Conservation (phyloP, 2,113 vertebrate species). For the Terrapene triunguis region DNA sequence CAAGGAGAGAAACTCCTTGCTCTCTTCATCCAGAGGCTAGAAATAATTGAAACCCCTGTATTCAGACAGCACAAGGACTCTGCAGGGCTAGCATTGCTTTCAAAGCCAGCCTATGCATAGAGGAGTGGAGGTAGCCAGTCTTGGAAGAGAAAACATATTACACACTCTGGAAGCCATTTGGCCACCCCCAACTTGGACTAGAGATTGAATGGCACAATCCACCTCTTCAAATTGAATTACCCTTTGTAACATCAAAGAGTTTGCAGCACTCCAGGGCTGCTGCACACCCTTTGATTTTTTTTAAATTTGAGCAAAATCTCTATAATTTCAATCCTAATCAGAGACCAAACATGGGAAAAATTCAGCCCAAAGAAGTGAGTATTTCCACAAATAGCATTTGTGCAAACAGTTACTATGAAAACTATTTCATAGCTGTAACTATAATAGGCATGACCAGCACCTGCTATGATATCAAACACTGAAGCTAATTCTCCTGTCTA, state of each 20-base stretch:
- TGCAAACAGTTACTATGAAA: background rate
- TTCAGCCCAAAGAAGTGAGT: background rate
- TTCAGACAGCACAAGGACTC: background rate
- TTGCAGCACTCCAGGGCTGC: background rate
- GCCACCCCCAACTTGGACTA: background rate
- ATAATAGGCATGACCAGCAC: background rate
- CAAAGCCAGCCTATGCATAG: background rate
- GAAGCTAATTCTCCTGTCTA: background rate
- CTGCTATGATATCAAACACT: background rate
- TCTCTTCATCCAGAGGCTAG: background rate
- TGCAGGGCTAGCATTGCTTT: background rate
- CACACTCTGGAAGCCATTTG: background rate
- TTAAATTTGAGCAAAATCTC: constrained; percentile 49
- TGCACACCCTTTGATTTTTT: constrained; percentile 1
- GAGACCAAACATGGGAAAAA: constrained; percentile 60
- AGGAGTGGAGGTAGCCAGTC: background rate
- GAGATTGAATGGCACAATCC: background rate
- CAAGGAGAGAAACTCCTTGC: background rate
- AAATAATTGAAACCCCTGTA: fast-evolving
- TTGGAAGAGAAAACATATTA: background rate
- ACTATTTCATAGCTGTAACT: background rate
- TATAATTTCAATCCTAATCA: constrained; percentile 34
- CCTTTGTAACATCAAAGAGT: constrained; percentile 62
- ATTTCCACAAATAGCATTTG: constrained; percentile 34
- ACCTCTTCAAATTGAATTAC: constrained; percentile 32